Evolutionary conservation across 1,140 invertebrate genomes (phyloP), one percentile per base, ranked within the genome.

Genomic region (Orchestia grillus): DNA sequence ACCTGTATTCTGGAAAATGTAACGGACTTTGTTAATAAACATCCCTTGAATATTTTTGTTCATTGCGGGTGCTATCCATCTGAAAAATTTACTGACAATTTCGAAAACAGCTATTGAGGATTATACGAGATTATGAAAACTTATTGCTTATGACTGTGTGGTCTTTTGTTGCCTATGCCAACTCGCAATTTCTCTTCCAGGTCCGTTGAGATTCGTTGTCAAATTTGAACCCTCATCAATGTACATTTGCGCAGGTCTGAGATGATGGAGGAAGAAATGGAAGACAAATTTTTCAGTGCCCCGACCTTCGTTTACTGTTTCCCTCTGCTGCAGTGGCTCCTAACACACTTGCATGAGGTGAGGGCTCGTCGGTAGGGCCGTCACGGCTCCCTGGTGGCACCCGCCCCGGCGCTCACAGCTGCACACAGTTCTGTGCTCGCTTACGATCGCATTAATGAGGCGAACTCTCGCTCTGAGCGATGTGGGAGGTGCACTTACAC

Each of bases 241-340:
- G 36, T 90, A 42, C 36, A 19, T 90, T 41, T 90, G n/a, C 4
- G 88, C 88, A 94, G 92, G 44, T 45, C 92, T 44, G 92, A 94
- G 92, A 94, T 94, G 92, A 94, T 94, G 92, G 92, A 94, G 36
- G 92, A 94, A 28, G 96, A 96, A 47, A 96, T 96, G 16, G 94
- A 96, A 3, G 96, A 96, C 57, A 96, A 97, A 96, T 97, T 98
- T 77, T 98, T 99, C 87, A 98, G 98, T 6, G 98, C 98, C 0
- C 98, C 98, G 1, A 98, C 98, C 0, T 99, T 99, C 97, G 98
- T 98, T 87, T 99, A 98, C 97, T 98, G 98, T 44, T 99, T 99
- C 97, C 98, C 98, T 15, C 98, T 99, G 96, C 97, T 99, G 6
- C 98, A 98, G 96, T 97, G 98, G 96, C 98, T 98, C 96, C 97